phyloP scores from a whole-genome alignment of 2,797 vertebrate genomes.

The Gallinago solitaria region DNA sequence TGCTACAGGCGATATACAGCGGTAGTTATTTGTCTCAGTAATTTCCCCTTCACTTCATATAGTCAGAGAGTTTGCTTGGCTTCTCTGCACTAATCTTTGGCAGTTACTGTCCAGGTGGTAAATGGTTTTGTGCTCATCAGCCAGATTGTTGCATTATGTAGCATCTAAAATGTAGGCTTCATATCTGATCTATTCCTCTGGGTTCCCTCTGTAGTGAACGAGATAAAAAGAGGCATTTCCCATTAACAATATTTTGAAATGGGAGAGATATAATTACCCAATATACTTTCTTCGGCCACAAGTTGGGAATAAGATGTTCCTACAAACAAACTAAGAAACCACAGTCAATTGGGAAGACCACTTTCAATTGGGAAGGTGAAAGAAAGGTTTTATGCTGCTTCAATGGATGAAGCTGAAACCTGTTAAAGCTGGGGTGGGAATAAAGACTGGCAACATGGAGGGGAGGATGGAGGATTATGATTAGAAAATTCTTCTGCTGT shows the following conservation, averaged over 20 bases:
- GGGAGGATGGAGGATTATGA: not conserved
- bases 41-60: not conserved
- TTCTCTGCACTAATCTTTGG: not conserved
- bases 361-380: not conserved
- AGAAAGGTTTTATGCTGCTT: not conserved
- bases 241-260: not conserved
- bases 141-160: not conserved
- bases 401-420: not conserved
- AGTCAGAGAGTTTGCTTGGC: not conserved
- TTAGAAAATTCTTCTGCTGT: not conserved
- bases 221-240: not conserved
- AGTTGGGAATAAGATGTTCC: not conserved
- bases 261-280: not conserved
- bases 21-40: not conserved
- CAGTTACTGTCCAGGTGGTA: not conserved
- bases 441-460: not conserved
- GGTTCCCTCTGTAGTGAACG: not conserved
- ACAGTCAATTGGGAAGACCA: not conserved
- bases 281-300: not conserved
- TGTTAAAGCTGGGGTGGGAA: not conserved
- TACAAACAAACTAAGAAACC: not conserved
- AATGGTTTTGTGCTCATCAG: not conserved
- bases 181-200: not conserved
- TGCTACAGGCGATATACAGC: not conserved
- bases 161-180: not conserved